phyloP scores from a whole-genome alignment of 2,113 vertebrate species.

The Cervus canadensis region DNA sequence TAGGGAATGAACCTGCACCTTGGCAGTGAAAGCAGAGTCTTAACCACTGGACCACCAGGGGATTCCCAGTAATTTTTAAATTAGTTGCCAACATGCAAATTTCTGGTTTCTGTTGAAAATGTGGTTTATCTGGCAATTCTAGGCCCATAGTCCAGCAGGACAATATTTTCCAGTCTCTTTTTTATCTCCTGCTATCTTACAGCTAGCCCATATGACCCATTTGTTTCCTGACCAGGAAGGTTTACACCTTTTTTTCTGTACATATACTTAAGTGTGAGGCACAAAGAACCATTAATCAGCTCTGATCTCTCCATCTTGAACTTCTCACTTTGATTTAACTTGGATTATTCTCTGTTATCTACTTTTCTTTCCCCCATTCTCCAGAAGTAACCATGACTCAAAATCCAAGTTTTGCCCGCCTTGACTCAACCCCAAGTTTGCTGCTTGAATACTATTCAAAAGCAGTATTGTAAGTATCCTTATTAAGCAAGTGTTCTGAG shows the following conservation, averaged over 20 bases:
- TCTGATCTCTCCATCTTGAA: not conserved
- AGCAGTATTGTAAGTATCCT: not conserved
- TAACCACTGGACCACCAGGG: not conserved
- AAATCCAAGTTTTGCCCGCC: not conserved
- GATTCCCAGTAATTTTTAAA: not conserved
- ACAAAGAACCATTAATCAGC: not conserved
- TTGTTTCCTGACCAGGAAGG: not conserved
- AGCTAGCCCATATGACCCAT: not conserved
- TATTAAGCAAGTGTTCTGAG: not conserved
- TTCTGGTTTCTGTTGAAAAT: constrained; percentile 14
- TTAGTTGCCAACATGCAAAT: not conserved
- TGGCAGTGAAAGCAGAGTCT: not conserved
- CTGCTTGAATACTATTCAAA: not conserved
- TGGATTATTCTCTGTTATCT: not conserved
- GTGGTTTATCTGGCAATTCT: not conserved
- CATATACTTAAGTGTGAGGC: not conserved
- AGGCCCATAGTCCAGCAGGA: not conserved
- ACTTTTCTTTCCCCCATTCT: not conserved
- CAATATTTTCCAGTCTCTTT: not conserved
- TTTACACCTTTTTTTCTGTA: not conserved
- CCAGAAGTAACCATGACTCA: not conserved
- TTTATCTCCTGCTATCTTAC: not conserved
- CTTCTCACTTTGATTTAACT: not conserved
- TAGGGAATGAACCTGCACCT: not conserved
- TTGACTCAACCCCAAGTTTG: not conserved